A percentile compares a stretch with the other conserved stretches of the same genome.
Conservation (phyloP, 2,797 vertebrate species). For the Sitta carolinensis region DNA sequence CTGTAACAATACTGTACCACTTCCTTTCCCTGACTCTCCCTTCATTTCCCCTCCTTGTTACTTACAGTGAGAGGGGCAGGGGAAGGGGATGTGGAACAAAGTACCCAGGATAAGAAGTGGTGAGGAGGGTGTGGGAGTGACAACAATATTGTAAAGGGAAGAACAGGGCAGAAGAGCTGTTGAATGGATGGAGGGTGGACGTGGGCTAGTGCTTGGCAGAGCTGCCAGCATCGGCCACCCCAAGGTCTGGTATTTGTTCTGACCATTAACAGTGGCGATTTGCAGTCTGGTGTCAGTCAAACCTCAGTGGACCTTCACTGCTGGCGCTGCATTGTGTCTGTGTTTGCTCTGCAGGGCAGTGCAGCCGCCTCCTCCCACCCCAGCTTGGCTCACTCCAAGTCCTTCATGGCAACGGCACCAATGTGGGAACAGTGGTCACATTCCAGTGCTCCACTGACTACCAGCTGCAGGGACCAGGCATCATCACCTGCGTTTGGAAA, state of each 20-base stretch:
- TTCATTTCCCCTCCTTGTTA: no score
- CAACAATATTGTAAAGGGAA: no score
- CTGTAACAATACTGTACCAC: no score
- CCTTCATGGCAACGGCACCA: conserved; percentile 84
- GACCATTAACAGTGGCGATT: not conserved
- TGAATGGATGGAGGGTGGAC: not conserved
- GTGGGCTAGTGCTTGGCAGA: not conserved
- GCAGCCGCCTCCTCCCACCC: conserved; percentile 76
- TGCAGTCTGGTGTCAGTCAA: not conserved
- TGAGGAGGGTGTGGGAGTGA: no score
- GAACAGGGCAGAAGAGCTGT: not conserved
- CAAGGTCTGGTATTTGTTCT: not conserved
- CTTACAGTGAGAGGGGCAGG: no score
- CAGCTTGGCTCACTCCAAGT: conserved; percentile 78
- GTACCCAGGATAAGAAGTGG: no score
- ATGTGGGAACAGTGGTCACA: conserved; percentile 81
- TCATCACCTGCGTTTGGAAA: conserved; percentile 80
- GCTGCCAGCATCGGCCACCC: not conserved
- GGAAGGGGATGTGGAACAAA: no score
- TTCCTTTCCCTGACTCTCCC: no score
- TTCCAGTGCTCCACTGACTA: conserved; percentile 85
- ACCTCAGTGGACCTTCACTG: fast-evolving
- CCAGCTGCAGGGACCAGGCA: conserved; percentile 77
- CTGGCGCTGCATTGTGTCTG: not conserved
- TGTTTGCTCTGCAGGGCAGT: conserved; percentile 74